Evolutionary conservation across 2,113 vertebrate genomes (phyloP).

Genomic region (Alligator sinensis): DNA sequence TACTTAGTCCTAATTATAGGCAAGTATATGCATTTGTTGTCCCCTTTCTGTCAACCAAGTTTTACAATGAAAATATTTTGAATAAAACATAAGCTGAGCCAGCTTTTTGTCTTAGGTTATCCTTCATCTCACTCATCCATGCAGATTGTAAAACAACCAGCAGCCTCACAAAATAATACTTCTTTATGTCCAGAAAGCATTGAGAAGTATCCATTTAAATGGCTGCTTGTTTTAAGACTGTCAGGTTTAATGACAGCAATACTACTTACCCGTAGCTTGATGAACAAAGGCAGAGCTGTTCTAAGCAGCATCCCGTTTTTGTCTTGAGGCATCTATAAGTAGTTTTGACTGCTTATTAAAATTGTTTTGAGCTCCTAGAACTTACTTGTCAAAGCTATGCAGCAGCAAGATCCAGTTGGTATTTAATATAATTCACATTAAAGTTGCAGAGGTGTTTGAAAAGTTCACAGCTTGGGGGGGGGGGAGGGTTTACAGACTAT

Average conservation of each 20-base stretch:
- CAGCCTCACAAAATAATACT: neutral
- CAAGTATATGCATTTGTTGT: neutral
- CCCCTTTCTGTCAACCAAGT: neutral
- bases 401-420: neutral
- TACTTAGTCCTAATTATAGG: neutral
- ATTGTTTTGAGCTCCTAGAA: neutral
- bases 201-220: neutral
- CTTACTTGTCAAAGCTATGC: conserved; percentile 23
- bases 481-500: too few species aligned
- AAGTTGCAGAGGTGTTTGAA: neutral
- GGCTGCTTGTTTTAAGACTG: neutral
- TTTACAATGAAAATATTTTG: neutral
- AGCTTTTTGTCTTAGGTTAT: neutral
- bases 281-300: neutral
- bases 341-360: conserved; percentile 33
- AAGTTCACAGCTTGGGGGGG: neutral
- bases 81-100: neutral
- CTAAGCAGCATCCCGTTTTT: neutral
- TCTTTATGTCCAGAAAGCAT: neutral
- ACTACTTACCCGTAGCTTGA: neutral
- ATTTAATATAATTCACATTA: neutral
- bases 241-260: neutral
- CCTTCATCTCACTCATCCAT: neutral
- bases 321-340: neutral
- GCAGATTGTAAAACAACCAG: neutral